These are phyloP conservation scores for Euwallacea similis DNA, from an alignment of 1,140 invertebrate genomes.

Conservation along the genomic window DNA sequence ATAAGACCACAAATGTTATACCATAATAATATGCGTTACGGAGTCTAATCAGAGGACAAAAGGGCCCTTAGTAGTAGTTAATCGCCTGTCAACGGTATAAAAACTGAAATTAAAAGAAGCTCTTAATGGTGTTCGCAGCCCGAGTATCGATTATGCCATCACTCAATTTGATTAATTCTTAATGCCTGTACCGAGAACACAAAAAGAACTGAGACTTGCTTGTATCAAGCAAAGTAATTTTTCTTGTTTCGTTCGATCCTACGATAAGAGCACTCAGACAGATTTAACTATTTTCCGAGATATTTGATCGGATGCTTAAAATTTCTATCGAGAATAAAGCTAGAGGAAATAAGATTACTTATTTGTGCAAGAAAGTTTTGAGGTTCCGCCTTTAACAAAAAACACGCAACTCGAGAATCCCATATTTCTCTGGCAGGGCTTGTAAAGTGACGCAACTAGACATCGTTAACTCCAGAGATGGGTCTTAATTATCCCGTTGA, in stretches of 20 bases:
- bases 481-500: constrained; percentile 28
- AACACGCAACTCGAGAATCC: background rate
- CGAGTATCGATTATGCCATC: constrained; percentile 28
- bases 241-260: constrained; percentile 25
- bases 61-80: constrained; percentile 10
- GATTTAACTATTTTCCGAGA: constrained; percentile 14
- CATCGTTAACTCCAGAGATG: constrained; percentile 35
- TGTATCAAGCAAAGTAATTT: constrained; percentile 36
- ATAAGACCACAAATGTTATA: no score
- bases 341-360: background rate
- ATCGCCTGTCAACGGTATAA: constrained; percentile 11
- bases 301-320: constrained; percentile 8
- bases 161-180: constrained; percentile 37
- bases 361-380: background rate
- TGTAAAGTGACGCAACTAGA: constrained; percentile 26
- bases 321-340: background rate
- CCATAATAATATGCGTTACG: no score
- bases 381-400: background rate
- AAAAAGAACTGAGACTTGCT: constrained; percentile 33
- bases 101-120: constrained; percentile 25
- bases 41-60: background rate
- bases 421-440: constrained; percentile 12
- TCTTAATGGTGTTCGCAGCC: constrained; percentile 11
- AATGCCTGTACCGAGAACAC: constrained; percentile 31
- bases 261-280: constrained; percentile 16